Percentiles rank a stretch among this genome's conserved stretches.
phyloP scores from a whole-genome alignment of 2,113 vertebrate species.

The Probosciger aterrimus region DNA sequence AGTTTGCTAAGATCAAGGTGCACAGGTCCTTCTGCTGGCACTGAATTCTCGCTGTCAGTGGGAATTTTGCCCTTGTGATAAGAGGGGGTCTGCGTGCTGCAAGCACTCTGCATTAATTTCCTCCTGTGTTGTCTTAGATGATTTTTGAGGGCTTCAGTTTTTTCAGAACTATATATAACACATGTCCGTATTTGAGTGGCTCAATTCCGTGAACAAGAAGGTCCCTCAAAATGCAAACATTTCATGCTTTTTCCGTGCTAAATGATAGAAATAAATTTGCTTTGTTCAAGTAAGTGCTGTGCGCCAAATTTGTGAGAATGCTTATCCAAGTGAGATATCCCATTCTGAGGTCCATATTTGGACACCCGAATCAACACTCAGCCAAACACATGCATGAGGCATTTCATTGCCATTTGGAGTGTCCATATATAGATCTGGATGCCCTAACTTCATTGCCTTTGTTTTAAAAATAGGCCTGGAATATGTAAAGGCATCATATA shows the following conservation, averaged over 20 bases:
- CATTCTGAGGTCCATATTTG: constrained; percentile 65
- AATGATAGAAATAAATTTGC: constrained; percentile 48
- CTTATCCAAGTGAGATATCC: constrained; percentile 60
- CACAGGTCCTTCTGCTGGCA: not conserved
- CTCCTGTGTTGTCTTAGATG: not conserved
- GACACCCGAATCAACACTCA: constrained; percentile 57
- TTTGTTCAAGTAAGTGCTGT: constrained; percentile 43
- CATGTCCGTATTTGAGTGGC: not conserved
- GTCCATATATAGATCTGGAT: constrained; percentile 66
- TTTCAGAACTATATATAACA: not conserved
- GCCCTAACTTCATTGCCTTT: constrained; percentile 63
- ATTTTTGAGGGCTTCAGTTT: not conserved
- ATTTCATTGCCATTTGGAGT: constrained; percentile 64
- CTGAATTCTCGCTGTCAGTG: not conserved
- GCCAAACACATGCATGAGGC: constrained; percentile 58
- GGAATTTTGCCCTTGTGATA: constrained; percentile 3
- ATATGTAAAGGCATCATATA: constrained; percentile 56
- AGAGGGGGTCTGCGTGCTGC: not conserved
- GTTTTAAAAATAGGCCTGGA: constrained; percentile 66
- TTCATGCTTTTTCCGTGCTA: not conserved
- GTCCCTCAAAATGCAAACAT: constrained; percentile 18
- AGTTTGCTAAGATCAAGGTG: not conserved
- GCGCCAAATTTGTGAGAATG: constrained; percentile 49
- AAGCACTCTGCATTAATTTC: not conserved
- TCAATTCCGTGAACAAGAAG: not conserved